Percentiles rank a stretch among this genome's conserved stretches.
phyloP scores from a whole-genome alignment of 2,113 vertebrate species.

The Stigmatopora argus region DNA sequence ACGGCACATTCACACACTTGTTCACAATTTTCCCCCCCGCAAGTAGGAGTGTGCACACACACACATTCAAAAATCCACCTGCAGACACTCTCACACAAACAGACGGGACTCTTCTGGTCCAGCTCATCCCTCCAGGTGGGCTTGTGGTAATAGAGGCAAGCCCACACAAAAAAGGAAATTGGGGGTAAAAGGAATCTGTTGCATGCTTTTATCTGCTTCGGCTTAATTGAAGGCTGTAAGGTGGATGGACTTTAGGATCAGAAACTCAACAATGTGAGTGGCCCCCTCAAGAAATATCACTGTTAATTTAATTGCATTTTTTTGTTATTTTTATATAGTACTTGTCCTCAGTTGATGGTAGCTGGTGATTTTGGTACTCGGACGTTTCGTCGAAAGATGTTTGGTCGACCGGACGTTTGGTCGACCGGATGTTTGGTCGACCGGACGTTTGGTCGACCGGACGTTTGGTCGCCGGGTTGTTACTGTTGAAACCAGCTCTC shows the following conservation, averaged over 20 bases:
- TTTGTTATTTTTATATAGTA: neutral
- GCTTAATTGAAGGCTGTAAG: constrained; percentile 20
- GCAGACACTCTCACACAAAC: constrained; percentile 27
- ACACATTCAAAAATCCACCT: constrained; percentile 25
- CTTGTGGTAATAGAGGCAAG: constrained; percentile 26
- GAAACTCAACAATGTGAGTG: constrained; percentile 21
- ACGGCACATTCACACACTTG: constrained; percentile 54
- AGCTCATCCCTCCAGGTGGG: constrained; percentile 33
- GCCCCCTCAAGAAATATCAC: constrained; percentile 16
- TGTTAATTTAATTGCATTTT: neutral
- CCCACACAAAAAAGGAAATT: constrained; percentile 23
- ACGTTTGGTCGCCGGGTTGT: no score
- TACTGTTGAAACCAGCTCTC: no score
- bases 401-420: no score
- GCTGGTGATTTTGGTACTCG: neutral
- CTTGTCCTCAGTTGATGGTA: neutral
- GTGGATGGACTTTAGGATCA: constrained; percentile 6
- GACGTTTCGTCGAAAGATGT: no score
- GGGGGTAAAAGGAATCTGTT: constrained; percentile 8
- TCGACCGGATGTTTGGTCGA: no score
- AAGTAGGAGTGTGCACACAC: constrained; percentile 20
- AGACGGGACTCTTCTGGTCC: constrained; percentile 36
- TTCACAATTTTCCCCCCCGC: constrained; percentile 22
- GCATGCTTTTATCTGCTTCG: constrained; percentile 24
- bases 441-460: no score